Evolutionary conservation across 2,113 vertebrate genomes (phyloP).

Genomic region (Microtus ochrogaster): DNA sequence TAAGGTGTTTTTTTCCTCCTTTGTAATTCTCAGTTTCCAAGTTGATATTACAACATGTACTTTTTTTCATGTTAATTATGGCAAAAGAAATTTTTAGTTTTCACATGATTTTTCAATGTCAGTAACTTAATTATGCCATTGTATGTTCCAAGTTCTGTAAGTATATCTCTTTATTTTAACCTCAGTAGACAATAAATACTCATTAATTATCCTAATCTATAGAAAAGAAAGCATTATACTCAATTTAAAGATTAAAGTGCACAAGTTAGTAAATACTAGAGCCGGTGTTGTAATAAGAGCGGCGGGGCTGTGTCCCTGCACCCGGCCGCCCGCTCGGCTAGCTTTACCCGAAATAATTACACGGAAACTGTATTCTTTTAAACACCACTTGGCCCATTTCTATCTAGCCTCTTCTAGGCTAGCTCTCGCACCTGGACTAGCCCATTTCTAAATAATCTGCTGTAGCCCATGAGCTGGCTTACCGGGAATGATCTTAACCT

Average conservation of each 20-base stretch:
- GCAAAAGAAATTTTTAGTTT: conserved; percentile 20
- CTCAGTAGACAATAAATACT: neutral
- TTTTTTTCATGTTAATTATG: neutral
- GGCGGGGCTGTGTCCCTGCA: no score
- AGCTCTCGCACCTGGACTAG: no score
- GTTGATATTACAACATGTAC: neutral
- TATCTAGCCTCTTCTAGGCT: no score
- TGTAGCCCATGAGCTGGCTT: no score
- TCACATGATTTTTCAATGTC: neutral
- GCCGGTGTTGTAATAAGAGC: no score
- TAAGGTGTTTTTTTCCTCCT: neutral
- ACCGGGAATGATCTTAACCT: no score
- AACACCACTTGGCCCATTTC: no score
- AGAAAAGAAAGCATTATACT: neutral
- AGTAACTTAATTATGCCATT: neutral
- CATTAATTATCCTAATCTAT: neutral
- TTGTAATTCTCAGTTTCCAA: neutral
- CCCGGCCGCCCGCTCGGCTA: no score
- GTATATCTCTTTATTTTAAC: conserved; percentile 5
- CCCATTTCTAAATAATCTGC: no score
- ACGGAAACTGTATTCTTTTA: no score
- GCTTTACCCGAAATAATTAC: no score
- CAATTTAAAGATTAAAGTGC: neutral
- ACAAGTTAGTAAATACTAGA: neutral
- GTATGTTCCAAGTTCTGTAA: neutral